These are phyloP conservation scores for Folsomia candida DNA, from an alignment of 2,888 invertebrate genomes.

Conservation along the genomic window DNA sequence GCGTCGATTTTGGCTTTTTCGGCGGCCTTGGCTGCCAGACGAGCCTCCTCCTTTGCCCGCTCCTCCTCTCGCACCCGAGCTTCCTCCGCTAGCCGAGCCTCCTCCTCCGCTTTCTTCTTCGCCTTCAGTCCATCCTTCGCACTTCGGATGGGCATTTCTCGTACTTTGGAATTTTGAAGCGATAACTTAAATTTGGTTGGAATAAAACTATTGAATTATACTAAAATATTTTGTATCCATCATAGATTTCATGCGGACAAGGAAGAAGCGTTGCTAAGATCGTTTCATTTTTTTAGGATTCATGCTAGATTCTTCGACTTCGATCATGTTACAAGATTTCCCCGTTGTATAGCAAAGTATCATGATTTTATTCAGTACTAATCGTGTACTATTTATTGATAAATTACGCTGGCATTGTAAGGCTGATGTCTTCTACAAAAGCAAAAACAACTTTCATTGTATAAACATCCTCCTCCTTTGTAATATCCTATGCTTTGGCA, in stretches of 20 bases:
- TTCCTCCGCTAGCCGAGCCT: conserved; percentile 14
- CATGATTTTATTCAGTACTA: no score
- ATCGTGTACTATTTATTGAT: no score
- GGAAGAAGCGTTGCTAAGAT: no score
- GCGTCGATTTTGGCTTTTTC: neutral
- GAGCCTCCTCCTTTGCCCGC: conserved; percentile 20
- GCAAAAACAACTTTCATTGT: conserved; percentile 33
- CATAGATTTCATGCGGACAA: no score
- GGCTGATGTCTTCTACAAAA: conserved; percentile 10
- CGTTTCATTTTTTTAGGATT: no score
- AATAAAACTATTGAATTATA: no score
- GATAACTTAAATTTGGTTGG: no score
- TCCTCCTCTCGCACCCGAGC: conserved; percentile 19
- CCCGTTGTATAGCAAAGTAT: no score
- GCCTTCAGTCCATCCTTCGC: neutral
- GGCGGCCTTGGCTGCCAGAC: conserved; percentile 19
- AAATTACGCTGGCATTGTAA: conserved; percentile 19
- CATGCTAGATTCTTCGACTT: no score
- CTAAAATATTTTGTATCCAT: no score
- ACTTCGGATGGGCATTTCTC: neutral
- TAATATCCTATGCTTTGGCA: conserved; percentile 21
- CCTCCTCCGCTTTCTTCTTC: neutral
- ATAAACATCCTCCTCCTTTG: conserved; percentile 29
- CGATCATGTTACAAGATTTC: no score
- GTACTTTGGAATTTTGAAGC: no score